phyloP scores from a whole-genome alignment of 1,140 invertebrate genomes.

The Anastrepha obliqua region DNA sequence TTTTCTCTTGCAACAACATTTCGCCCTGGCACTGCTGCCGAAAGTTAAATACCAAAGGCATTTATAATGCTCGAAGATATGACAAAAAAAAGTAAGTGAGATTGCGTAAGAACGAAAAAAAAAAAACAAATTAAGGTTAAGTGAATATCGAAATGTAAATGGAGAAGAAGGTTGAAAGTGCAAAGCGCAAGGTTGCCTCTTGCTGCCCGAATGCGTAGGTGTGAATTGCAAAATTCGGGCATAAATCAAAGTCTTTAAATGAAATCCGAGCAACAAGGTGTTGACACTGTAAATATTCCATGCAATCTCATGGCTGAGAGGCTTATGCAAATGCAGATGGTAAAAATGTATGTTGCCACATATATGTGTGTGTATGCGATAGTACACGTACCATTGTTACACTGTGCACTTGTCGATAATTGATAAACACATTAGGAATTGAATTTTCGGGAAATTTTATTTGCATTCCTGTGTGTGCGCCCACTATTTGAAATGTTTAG shows the following conservation, averaged over 20 bases:
- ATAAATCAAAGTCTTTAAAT: slow-evolving; percentile 47
- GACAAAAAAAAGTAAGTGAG: neutral
- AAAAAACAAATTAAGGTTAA: neutral
- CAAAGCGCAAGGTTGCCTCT: neutral
- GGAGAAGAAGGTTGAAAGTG: neutral
- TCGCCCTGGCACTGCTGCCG: neutral
- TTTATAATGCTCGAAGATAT: neutral
- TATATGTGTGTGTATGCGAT: neutral
- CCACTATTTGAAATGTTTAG: neutral
- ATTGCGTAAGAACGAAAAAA: neutral
- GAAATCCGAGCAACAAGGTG: slow-evolving; percentile 28
- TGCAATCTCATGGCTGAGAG: neutral
- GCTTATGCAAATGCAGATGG: neutral
- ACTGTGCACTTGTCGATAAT: neutral
- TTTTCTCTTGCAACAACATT: neutral
- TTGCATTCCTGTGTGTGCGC: neutral
- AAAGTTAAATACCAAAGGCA: slow-evolving; percentile 24
- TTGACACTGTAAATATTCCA: slow-evolving; percentile 27
- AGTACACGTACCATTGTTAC: neutral
- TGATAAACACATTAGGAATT: slow-evolving; percentile 40
- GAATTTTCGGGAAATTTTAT: neutral
- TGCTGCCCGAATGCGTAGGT: neutral
- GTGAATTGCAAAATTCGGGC: slow-evolving; percentile 10
- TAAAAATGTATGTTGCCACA: neutral
- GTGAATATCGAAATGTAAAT: neutral